Conservation (phyloP, 1,140 invertebrate species). For the Dreissena polymorpha region DNA sequence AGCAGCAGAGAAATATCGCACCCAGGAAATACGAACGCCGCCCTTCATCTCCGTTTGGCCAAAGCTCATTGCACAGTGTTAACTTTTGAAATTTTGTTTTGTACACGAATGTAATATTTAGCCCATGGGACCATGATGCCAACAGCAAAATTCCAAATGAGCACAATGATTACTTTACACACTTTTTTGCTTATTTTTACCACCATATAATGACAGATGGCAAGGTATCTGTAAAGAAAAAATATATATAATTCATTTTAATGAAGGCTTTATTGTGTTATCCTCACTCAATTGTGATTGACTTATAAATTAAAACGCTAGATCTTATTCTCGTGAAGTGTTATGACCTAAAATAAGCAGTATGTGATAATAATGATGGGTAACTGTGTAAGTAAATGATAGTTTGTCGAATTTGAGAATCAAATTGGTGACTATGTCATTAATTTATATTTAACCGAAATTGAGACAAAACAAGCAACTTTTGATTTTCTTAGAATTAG, state of each 20-base stretch:
- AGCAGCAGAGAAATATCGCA: slow-evolving; percentile 94
- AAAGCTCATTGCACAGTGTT: slow-evolving; percentile 63
- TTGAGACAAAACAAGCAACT: too few species aligned
- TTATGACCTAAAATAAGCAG: too few species aligned
- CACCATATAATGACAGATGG: slow-evolving; percentile 96
- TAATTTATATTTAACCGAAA: too few species aligned
- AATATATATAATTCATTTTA: not conserved
- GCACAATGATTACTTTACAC: slow-evolving; percentile 91
- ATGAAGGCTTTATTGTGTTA: too few species aligned
- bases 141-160: slow-evolving; percentile 94
- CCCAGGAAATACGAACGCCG: slow-evolving; percentile 93
- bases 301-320: too few species aligned
- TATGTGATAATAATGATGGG: too few species aligned
- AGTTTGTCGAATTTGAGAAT: too few species aligned
- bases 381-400: too few species aligned
- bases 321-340: too few species aligned
- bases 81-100: slow-evolving; percentile 30
- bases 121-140: slow-evolving; percentile 93
- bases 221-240: slow-evolving; percentile 89
- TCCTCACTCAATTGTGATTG: too few species aligned
- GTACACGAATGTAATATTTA: slow-evolving; percentile 84
- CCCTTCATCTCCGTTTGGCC: slow-evolving; percentile 80
- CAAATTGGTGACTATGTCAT: too few species aligned
- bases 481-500: too few species aligned
- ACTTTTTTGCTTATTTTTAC: slow-evolving; percentile 93